phyloP scores from a whole-genome alignment of 2,888 invertebrate species.

The Callyntrura sp. region DNA sequence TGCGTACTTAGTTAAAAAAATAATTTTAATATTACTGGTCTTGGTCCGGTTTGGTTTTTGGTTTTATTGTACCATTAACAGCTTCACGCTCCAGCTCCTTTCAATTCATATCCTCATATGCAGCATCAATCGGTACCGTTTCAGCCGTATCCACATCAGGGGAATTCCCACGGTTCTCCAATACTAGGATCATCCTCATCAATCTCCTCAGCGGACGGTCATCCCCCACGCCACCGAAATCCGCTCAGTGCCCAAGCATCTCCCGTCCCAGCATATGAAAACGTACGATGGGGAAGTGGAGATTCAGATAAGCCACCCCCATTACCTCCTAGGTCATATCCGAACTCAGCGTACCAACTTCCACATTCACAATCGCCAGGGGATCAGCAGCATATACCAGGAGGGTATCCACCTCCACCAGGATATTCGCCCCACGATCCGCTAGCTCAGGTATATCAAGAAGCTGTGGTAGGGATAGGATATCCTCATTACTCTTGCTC shows the following conservation, averaged over 20 bases:
- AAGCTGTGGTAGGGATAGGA: constrained; percentile 42
- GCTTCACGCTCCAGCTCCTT: constrained; percentile 83
- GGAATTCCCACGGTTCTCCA: constrained; percentile 83
- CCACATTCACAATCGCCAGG: constrained; percentile 46
- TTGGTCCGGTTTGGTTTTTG: constrained; percentile 80
- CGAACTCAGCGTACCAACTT: constrained; percentile 62
- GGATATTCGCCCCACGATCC: constrained; percentile 79
- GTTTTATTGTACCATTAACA: constrained; percentile 80
- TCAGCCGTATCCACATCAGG: constrained; percentile 82
- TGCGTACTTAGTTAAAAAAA: background rate
- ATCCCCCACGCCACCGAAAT: constrained; percentile 80
- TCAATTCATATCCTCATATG: constrained; percentile 81
- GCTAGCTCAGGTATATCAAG: constrained; percentile 69
- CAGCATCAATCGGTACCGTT: constrained; percentile 80
- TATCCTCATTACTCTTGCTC: constrained; percentile 50
- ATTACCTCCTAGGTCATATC: constrained; percentile 79
- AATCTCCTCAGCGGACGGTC: constrained; percentile 75
- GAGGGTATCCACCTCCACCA: constrained; percentile 73
- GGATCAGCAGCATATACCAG: background rate
- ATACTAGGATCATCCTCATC: constrained; percentile 84
- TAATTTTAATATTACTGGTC: background rate
- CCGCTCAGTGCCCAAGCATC: constrained; percentile 79
- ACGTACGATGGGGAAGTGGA: constrained; percentile 70
- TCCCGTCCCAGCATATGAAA: constrained; percentile 77
- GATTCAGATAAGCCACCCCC: constrained; percentile 77